phyloP scores from a whole-genome alignment of 2,797 vertebrate species.

The Acipenser ruthenus region DNA sequence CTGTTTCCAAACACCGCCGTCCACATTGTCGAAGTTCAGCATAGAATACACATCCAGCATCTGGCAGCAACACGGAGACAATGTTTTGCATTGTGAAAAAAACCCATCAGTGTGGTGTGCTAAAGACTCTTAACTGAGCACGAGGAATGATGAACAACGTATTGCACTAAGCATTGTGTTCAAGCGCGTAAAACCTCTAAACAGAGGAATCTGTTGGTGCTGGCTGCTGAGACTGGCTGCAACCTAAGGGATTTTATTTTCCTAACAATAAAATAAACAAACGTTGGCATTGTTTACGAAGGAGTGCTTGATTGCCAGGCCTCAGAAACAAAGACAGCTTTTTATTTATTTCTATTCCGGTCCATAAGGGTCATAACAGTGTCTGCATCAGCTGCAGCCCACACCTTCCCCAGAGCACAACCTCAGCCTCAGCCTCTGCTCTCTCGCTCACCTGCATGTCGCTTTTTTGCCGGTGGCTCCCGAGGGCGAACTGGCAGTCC shows the following conservation, averaged over 20 bases:
- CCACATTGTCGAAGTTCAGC: constrained; percentile 88
- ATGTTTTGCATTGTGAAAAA: background rate
- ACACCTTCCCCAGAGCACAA: background rate
- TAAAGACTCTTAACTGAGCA: no score
- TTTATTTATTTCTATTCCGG: no score
- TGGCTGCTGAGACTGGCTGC: no score
- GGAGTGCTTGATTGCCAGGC: constrained; percentile 40
- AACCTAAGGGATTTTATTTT: no score
- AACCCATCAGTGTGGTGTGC: no score
- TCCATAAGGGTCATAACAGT: background rate
- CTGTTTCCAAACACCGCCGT: constrained; percentile 94
- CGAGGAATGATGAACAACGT: no score
- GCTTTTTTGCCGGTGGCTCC: constrained; percentile 51
- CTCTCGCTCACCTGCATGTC: constrained; percentile 75
- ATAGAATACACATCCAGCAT: constrained; percentile 84
- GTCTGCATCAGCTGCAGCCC: constrained; percentile 3
- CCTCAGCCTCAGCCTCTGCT: background rate
- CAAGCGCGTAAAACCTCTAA: no score
- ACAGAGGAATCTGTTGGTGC: no score
- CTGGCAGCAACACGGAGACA: constrained; percentile 41
- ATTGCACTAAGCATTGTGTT: no score
- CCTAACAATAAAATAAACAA: no score
- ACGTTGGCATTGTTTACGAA: no score
- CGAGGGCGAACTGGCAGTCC: constrained; percentile 81
- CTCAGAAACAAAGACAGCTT: constrained; percentile 18